Evolutionary conservation across 1,140 invertebrate genomes (phyloP).

Genomic region (Riptortus pedestris): DNA sequence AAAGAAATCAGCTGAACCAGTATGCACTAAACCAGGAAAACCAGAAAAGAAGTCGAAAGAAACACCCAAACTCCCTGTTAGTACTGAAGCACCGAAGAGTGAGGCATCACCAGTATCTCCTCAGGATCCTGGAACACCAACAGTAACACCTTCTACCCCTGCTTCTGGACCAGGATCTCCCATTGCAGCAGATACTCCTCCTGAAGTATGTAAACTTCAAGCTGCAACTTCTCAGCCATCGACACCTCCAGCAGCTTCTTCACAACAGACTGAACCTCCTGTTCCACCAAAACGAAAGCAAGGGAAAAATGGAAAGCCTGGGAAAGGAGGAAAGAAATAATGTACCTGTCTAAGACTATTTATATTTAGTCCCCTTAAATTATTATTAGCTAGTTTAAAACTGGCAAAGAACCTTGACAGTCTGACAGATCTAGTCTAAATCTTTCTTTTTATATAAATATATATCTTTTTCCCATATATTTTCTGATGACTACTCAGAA

Average conservation of each 20-base stretch:
- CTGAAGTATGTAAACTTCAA: slow-evolving; percentile 13
- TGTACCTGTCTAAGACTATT: background rate
- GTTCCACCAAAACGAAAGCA: slow-evolving; percentile 40
- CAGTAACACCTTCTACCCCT: slow-evolving; percentile 25
- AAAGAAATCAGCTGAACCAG: background rate
- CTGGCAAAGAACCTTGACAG: background rate
- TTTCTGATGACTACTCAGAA: background rate
- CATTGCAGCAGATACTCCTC: slow-evolving; percentile 9
- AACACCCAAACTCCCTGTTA: background rate
- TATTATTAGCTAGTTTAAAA: background rate
- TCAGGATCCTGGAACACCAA: slow-evolving; percentile 14
- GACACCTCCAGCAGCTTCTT: slow-evolving; percentile 15
- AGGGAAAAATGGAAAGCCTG: slow-evolving; percentile 18
- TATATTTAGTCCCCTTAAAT: slow-evolving; percentile 5
- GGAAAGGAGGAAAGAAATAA: slow-evolving; percentile 10
- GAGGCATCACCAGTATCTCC: background rate
- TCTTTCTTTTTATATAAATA: background rate
- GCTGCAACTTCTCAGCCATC: slow-evolving; percentile 17
- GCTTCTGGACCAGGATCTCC: slow-evolving; percentile 20
- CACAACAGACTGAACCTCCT: slow-evolving; percentile 32
- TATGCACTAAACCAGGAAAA: background rate
- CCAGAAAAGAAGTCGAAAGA: background rate
- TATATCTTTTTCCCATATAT: background rate
- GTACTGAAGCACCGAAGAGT: background rate
- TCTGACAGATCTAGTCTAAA: slow-evolving; percentile 10